Percentiles rank a stretch among this genome's conserved stretches.
phyloP scores from a whole-genome alignment of 2,113 vertebrate species.

The Sinocyclocheilus grahami region DNA sequence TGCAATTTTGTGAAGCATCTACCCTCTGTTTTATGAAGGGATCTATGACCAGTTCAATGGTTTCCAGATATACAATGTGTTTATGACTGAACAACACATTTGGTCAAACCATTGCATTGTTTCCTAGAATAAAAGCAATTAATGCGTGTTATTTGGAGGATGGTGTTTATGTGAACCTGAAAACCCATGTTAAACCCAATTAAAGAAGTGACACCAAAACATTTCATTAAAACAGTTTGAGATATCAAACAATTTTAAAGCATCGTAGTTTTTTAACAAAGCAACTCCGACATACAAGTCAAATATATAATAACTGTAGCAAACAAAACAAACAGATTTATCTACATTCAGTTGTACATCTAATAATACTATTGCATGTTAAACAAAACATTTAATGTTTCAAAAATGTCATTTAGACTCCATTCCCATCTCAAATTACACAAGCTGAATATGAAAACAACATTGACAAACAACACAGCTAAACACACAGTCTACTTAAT shows the following conservation, averaged over 20 bases:
- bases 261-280: too few relatives aligned
- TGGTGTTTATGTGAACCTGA: background rate
- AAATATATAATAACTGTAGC: background rate
- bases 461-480: too few relatives aligned
- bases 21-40: conserved; percentile 70
- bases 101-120: conserved; percentile 50
- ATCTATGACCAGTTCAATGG: conserved; percentile 54
- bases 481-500: background rate
- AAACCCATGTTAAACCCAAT: background rate
- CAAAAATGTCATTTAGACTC: too few relatives aligned
- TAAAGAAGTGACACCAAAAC: background rate
- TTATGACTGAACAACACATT: conserved; percentile 64
- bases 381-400: too few relatives aligned
- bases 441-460: background rate
- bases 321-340: background rate
- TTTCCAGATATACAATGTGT: conserved; percentile 55
- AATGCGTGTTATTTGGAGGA: background rate
- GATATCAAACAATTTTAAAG: background rate
- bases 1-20: conserved; percentile 43
- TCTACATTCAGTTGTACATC: background rate
- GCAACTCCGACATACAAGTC: background rate
- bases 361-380: too few relatives aligned
- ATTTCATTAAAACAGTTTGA: background rate
- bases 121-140: conserved; percentile 62
- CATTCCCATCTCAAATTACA: background rate